Percentiles rank a stretch among this genome's conserved stretches.
Evolutionary conservation across 1,140 invertebrate species (phyloP).

Genomic region (Lepidurus arcticus): DNA sequence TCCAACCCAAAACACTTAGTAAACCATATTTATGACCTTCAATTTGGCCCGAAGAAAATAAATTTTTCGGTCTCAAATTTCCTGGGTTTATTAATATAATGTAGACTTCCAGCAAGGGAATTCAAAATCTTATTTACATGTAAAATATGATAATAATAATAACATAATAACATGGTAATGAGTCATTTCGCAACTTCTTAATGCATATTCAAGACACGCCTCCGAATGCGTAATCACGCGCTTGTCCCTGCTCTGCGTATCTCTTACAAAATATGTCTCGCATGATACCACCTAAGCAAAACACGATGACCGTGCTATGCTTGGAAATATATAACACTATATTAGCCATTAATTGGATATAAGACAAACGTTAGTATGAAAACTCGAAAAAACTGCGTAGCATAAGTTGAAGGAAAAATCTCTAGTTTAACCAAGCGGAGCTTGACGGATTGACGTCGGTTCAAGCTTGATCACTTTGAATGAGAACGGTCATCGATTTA

Average conservation of each 20-base stretch:
- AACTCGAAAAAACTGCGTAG: too few relatives aligned
- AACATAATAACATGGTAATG: background rate
- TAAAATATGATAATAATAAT: background rate
- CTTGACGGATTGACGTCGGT: too few relatives aligned
- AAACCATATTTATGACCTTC: conserved; percentile 6
- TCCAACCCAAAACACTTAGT: background rate
- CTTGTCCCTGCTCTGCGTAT: background rate
- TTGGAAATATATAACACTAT: too few relatives aligned
- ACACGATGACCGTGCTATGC: background rate
- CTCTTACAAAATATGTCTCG: background rate
- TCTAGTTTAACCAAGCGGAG: too few relatives aligned
- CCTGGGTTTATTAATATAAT: too few relatives aligned
- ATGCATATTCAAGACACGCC: background rate
- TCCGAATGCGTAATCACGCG: background rate
- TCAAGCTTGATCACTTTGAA: too few relatives aligned
- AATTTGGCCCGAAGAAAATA: background rate
- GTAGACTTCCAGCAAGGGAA: too few relatives aligned
- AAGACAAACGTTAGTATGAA: too few relatives aligned
- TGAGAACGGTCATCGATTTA: background rate
- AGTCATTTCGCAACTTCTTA: background rate
- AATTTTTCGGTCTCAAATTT: background rate
- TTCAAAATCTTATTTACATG: too few relatives aligned
- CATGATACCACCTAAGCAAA: background rate
- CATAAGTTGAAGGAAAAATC: too few relatives aligned
- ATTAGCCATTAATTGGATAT: too few relatives aligned